Evolutionary conservation across 2,113 vertebrate genomes (phyloP), one percentile per base, ranked within the genome.

Genomic region (Sakesphorus luctuosus): DNA sequence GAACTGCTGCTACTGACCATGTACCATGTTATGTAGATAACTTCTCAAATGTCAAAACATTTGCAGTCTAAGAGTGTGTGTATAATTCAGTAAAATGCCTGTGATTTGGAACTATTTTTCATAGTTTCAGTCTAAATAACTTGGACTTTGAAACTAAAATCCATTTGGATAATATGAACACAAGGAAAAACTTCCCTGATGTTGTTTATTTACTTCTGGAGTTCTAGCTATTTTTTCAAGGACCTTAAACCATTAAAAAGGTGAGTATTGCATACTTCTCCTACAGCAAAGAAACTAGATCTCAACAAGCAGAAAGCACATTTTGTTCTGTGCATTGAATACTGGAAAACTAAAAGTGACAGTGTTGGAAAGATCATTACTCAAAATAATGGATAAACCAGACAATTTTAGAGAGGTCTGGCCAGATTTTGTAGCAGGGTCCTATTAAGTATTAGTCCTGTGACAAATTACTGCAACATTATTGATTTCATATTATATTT

Each of bases 201-300:
- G 10, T 56, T 87, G 4, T 84, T 94, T 92, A 18, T 85, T 95
- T 88, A 69, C 12, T 89, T 89, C 47, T 58, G 31, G 10, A 87
- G 19, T 5, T 63, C 18, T 63, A 76, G 31, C 3, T 87, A 16
- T 83, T 96, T 97, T 90, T 96, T 33, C 25, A 75, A 94, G 50
- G n/a, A 83, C 38, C 88, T 92, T 33, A 85, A 63, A 71, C 13
- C 29, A 61, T 69, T 89, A 82, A 26, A 28, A 73, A 81, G 16
- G 94, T 65, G 36, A 71, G 76, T 87, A 72, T 14, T 92, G 7
- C 9, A 16, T 87, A 56, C 21, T 67, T 62, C 58, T 78, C 7
- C 29, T 24, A 43, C 50, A 58, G 31, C 5, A 96, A 94, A 90
- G 3, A 84, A 91, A 91, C 87, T 76, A 81, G 95, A 93, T 94